phyloP scores from a whole-genome alignment of 2,888 invertebrate species.

The Bimastos eiseni region DNA sequence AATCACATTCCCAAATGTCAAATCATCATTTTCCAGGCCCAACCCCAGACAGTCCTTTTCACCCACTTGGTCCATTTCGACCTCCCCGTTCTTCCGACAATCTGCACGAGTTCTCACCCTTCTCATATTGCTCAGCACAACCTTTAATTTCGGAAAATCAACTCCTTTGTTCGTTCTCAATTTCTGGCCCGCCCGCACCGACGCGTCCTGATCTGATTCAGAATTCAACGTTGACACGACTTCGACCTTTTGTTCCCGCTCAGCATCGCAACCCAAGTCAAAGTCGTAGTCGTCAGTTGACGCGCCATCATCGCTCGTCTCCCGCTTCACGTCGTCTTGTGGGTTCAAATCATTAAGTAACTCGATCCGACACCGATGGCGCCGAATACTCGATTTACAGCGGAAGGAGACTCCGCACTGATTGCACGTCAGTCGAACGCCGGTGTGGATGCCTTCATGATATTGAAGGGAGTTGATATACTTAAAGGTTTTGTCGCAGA shows the following conservation, averaged over 20 bases:
- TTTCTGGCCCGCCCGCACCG: not conserved
- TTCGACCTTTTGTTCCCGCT: not conserved
- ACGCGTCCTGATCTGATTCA: not conserved
- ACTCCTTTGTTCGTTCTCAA: not conserved
- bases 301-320: not conserved
- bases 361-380: slow-evolving; percentile 34
- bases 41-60: not conserved
- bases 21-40: not conserved
- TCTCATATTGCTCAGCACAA: not conserved
- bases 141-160: not conserved
- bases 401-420: slow-evolving; percentile 34
- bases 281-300: slow-evolving; percentile 13
- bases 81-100: not conserved
- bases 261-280: not conserved
- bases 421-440: slow-evolving; percentile 32
- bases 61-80: not conserved
- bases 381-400: slow-evolving; percentile 28
- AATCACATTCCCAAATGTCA: not conserved
- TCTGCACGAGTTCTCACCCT: not conserved
- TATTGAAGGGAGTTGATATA: slow-evolving; percentile 42
- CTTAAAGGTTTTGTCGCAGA: slow-evolving; percentile 38
- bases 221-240: not conserved
- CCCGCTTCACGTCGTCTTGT: not conserved
- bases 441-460: slow-evolving; percentile 41
- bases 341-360: not conserved